A percentile compares a stretch with the other conserved stretches of the same genome.
Conservation (phyloP, 2,888 invertebrate genomes). For the Tinea trinotella region DNA sequence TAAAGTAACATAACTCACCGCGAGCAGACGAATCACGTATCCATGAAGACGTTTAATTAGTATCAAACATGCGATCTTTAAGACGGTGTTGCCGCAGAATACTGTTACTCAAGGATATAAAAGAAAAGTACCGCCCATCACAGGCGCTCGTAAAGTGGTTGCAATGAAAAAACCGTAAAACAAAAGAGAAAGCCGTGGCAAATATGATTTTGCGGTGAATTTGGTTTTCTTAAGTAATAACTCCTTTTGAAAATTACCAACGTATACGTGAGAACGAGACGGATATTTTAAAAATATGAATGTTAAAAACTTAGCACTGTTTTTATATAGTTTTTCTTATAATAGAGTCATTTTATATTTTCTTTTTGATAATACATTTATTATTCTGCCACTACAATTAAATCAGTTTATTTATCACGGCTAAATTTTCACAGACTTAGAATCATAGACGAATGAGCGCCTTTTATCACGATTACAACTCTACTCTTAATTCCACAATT, state of each 20-base stretch:
- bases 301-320: too few relatives aligned
- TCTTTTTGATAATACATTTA: too few relatives aligned
- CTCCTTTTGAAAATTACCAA: conserved; percentile 13
- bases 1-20: conserved; percentile 36
- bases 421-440: too few relatives aligned
- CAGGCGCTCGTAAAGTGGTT: conserved; percentile 55
- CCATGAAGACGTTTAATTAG: conserved; percentile 60
- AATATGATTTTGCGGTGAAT: conserved; percentile 47
- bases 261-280: conserved; percentile 11
- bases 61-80: conserved; percentile 57
- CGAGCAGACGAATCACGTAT: conserved; percentile 52
- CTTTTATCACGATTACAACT: too few relatives aligned
- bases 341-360: too few relatives aligned
- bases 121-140: conserved; percentile 44
- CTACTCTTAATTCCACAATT: too few relatives aligned
- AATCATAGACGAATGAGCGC: too few relatives aligned
- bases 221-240: conserved; percentile 19
- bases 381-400: too few relatives aligned
- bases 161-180: conserved; percentile 65
- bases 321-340: too few relatives aligned
- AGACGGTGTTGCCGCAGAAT: conserved; percentile 31
- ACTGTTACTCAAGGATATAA: conserved; percentile 40
- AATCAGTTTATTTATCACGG: too few relatives aligned
- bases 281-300: neutral
- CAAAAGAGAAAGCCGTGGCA: conserved; percentile 45